These are phyloP conservation scores for Schizopygopsis pylzovi DNA, from an alignment of 2,797 vertebrate species.

Conservation along the genomic window DNA sequence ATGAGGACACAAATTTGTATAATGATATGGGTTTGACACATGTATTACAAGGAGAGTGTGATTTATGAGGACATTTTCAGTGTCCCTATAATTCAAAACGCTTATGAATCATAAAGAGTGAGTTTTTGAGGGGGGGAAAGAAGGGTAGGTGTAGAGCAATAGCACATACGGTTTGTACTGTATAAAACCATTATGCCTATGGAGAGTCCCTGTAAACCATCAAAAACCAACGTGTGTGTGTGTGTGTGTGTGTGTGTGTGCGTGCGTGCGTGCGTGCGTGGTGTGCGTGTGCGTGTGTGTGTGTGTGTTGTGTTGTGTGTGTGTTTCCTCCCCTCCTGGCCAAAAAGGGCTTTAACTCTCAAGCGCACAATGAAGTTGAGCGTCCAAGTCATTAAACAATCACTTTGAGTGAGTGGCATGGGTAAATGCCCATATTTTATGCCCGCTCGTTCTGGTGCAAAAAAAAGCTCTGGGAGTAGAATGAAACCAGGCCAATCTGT, in stretches of 20 bases:
- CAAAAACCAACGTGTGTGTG: not conserved
- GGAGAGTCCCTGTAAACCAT: no score
- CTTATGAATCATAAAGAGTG: no score
- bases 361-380: slow-evolving; percentile 41
- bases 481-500: slow-evolving; percentile 69
- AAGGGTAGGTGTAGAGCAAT: no score
- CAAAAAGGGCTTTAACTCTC: slow-evolving; percentile 36
- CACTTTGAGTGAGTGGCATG: slow-evolving; percentile 67
- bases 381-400: slow-evolving; percentile 65
- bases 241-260: slow-evolving; percentile 23
- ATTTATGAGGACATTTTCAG: no score
- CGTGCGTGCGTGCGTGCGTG: slow-evolving; percentile 16
- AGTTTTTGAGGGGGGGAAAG: no score
- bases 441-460: slow-evolving; percentile 59
- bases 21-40: no score
- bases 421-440: slow-evolving; percentile 52
- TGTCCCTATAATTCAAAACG: no score
- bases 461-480: slow-evolving; percentile 57
- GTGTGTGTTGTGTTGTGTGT: slow-evolving; percentile 19
- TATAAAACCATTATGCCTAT: no score
- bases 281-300: slow-evolving; percentile 8
- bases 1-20: no score
- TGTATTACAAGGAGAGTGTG: no score
- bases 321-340: not conserved
- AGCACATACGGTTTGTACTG: no score